Evolutionary conservation across 2,797 vertebrate species (phyloP).

Genomic region (Parauchenoglanis punctatus): DNA sequence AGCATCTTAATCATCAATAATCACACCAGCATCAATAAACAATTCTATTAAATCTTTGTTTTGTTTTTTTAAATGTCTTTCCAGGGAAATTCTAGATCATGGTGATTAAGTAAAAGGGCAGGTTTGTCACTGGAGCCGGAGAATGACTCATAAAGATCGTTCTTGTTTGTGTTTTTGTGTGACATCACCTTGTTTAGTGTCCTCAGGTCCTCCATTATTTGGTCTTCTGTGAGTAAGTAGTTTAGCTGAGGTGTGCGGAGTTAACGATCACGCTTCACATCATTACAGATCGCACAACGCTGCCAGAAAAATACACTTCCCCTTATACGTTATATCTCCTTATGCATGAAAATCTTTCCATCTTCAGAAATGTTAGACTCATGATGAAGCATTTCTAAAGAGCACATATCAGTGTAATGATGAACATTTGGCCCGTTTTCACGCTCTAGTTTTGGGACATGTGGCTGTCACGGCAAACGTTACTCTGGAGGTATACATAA

Average conservation of each 20-base stretch:
- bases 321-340: not conserved
- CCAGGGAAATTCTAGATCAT: no score
- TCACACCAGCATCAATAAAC: not conserved
- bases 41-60: not conserved
- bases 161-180: not conserved
- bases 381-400: no score
- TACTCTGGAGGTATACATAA: slow-evolving; percentile 42
- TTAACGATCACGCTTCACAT: slow-evolving; percentile 71
- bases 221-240: slow-evolving; percentile 95
- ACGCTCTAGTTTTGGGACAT: not conserved
- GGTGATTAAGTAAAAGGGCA: no score
- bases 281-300: not conserved
- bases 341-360: not conserved
- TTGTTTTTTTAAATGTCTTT: not conserved
- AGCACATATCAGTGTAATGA: no score
- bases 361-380: not conserved
- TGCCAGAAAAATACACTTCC: not conserved
- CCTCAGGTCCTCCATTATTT: slow-evolving; percentile 97
- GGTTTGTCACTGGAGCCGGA: not conserved
- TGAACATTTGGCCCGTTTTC: not conserved
- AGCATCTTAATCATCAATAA: not conserved
- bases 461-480: not conserved
- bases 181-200: slow-evolving; percentile 90
- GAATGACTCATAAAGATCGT: not conserved
- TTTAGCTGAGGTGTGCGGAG: slow-evolving; percentile 84